phyloP scores from a whole-genome alignment of 1,140 invertebrate genomes.

The Forficula auricularia region DNA sequence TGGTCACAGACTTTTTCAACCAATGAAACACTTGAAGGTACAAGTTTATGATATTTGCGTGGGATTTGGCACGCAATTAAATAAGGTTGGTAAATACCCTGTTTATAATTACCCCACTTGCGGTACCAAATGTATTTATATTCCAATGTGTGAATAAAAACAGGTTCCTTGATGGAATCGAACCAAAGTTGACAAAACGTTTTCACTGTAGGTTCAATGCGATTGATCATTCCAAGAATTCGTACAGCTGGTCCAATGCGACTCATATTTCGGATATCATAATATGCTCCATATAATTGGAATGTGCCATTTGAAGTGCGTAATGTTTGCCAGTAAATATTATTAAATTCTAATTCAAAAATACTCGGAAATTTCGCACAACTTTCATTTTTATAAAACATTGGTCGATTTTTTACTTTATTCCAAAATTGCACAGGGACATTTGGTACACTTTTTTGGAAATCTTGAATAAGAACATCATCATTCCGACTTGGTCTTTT shows the following conservation, averaged over 20 bases:
- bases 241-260: conserved; percentile 60
- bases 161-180: conserved; percentile 58
- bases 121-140: conserved; percentile 90
- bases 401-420: conserved; percentile 49
- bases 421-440: conserved; percentile 70
- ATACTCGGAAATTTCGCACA: conserved; percentile 68
- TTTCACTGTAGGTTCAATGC: conserved; percentile 63
- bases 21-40: conserved; percentile 70
- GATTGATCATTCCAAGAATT: conserved; percentile 78
- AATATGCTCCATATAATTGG: conserved; percentile 75
- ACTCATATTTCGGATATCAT: conserved; percentile 60
- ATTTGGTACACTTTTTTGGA: conserved; percentile 55
- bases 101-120: conserved; percentile 87
- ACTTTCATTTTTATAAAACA: conserved; percentile 51
- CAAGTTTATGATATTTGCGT: conserved; percentile 42
- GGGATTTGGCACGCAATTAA: conserved; percentile 75
- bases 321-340: conserved; percentile 76
- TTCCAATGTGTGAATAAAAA: conserved; percentile 61
- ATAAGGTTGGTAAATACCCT: conserved; percentile 80
- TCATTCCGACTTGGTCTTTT: conserved; percentile 48
- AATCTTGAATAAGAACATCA: conserved; percentile 54
- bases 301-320: conserved; percentile 67
- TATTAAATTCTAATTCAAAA: conserved; percentile 78
- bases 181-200: conserved; percentile 84
- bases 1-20: conserved; percentile 71